Conservation (phyloP, 23 tunicate species). For the Trididemnum clinides region DNA sequence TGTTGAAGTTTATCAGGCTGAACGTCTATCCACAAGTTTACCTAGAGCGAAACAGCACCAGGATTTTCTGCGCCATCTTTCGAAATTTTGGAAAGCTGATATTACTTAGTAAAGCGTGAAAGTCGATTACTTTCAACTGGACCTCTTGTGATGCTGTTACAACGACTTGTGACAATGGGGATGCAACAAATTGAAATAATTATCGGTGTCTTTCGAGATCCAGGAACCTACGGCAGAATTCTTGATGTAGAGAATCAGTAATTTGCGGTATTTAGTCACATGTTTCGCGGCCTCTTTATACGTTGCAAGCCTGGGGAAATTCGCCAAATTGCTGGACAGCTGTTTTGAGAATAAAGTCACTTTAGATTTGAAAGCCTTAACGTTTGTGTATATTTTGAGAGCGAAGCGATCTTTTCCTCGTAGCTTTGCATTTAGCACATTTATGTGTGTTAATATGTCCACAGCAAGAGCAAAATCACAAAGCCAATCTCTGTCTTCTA, state of each 20-base stretch:
- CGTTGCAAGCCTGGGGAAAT: conserved; percentile 8
- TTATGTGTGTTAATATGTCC: conserved; percentile 24
- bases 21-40: conserved; percentile 5
- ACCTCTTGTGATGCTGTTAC: conserved; percentile 13
- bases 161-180: conserved; percentile 11
- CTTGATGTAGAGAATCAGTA: conserved; percentile 9
- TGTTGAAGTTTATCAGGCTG: conserved; percentile 31
- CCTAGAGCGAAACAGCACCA: conserved; percentile 13
- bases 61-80: conserved; percentile 18
- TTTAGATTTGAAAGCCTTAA: conserved; percentile 16
- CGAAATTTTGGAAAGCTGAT: conserved; percentile 10
- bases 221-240: conserved; percentile 17
- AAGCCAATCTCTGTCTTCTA: conserved; percentile 17
- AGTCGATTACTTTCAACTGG: neutral
- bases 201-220: conserved; percentile 12
- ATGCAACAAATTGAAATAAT: neutral
- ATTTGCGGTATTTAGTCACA: conserved; percentile 24
- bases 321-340: neutral
- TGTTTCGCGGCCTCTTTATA: conserved; percentile 22
- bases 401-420: neutral
- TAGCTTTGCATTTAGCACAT: conserved; percentile 23
- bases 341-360: conserved; percentile 6
- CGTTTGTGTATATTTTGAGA: conserved; percentile 5
- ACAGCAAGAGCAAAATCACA: conserved; percentile 38
- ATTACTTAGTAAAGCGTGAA: neutral